A percentile compares a stretch with the other conserved stretches of the same genome.
Evolutionary conservation across 2,797 vertebrate species (phyloP).

Genomic region (Tamandua tetradactyla): DNA sequence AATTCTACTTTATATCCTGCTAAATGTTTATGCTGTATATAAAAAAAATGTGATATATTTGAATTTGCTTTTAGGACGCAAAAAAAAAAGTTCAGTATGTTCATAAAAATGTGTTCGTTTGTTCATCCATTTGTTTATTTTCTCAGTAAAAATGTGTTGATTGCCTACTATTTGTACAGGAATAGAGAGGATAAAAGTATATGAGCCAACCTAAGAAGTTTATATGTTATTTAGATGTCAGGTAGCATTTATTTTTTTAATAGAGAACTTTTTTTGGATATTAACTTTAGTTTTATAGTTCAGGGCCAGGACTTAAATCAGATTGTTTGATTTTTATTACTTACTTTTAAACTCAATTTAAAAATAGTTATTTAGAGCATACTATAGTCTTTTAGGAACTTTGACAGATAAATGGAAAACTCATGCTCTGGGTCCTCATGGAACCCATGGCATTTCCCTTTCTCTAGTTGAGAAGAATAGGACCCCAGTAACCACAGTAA

Average conservation of each 20-base stretch:
- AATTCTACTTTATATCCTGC: not conserved
- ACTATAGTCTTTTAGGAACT: not conserved
- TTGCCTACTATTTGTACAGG: not conserved
- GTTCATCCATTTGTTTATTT: not conserved
- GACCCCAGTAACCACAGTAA: not conserved
- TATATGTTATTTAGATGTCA: not conserved
- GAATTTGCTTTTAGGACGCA: not conserved
- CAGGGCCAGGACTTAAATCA: not conserved
- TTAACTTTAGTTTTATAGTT: not conserved
- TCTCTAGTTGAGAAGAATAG: not conserved
- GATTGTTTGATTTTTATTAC: not conserved
- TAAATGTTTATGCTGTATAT: not conserved
- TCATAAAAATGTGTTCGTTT: not conserved
- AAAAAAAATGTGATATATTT: constrained; percentile 5
- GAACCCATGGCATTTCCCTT: not conserved
- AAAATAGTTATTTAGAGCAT: not conserved
- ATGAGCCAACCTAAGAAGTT: not conserved
- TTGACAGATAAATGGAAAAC: not conserved
- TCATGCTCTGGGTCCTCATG: not conserved
- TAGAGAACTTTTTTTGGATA: not conserved
- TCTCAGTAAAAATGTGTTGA: not conserved
- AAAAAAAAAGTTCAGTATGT: not conserved
- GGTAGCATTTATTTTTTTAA: not conserved
- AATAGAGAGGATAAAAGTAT: no score
- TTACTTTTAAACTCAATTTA: not conserved